These are phyloP conservation scores for Stigmatopora nigra DNA, from an alignment of 2,113 vertebrate species.

Conservation along the genomic window DNA sequence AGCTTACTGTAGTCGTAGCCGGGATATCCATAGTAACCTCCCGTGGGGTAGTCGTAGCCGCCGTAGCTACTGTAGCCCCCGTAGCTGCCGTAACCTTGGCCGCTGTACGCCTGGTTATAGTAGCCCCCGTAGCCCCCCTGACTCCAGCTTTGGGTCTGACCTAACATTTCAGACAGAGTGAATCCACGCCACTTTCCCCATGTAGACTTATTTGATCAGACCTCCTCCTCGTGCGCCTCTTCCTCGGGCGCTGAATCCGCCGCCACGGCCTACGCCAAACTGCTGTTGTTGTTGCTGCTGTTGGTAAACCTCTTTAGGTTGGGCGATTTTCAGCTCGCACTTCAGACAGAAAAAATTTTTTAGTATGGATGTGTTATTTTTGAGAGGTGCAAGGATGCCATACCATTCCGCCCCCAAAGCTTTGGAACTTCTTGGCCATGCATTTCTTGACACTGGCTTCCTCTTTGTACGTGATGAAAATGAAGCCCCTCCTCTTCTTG, in stretches of 20 bases:
- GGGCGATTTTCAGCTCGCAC: conserved; percentile 98
- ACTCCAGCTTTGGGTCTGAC: conserved; percentile 93
- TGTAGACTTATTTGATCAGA: too few relatives aligned
- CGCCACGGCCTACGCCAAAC: conserved; percentile 32
- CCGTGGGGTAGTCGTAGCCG: conserved; percentile 86
- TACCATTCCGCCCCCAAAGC: conserved; percentile 89
- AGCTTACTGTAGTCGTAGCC: conserved; percentile 96
- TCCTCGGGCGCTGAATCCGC: conserved; percentile 69
- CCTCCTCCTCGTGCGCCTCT: conserved; percentile 76
- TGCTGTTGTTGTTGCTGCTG: conserved; percentile 84
- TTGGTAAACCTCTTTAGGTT: conserved; percentile 97
- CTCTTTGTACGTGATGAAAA: conserved; percentile 96
- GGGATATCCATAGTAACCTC: conserved; percentile 86
- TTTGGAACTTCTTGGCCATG: conserved; percentile 96
- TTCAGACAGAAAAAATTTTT: conserved; percentile 38
- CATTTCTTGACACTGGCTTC: conserved; percentile 92
- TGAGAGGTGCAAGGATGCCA: too few relatives aligned
- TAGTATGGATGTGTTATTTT: too few relatives aligned
- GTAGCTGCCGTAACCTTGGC: conserved; percentile 84
- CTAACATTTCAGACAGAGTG: conserved; percentile 50
- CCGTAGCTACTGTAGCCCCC: conserved; percentile 96
- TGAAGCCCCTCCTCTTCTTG: conserved; percentile 95
- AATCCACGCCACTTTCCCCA: too few relatives aligned
- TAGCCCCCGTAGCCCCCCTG: conserved; percentile 89
- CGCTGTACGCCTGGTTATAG: conserved; percentile 70